Evolutionary conservation across 2,888 invertebrate species (phyloP).

Genomic region (Yponomeuta plumbellus): DNA sequence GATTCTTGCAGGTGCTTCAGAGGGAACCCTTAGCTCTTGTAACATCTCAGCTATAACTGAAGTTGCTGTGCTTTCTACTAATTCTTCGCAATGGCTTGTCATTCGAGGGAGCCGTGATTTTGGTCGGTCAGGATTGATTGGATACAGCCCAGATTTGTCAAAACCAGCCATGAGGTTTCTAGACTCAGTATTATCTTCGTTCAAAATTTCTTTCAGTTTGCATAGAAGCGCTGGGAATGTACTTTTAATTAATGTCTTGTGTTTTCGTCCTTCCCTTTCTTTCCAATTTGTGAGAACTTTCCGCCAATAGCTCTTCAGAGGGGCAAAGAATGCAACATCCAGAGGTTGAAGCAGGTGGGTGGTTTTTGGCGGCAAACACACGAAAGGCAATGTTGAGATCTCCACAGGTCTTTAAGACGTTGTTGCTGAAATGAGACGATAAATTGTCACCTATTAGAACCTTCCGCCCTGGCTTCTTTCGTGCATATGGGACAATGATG

Average conservation of each 20-base stretch:
- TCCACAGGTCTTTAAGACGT: constrained; percentile 35
- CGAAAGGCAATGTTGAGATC: constrained; percentile 39
- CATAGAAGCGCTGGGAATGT: constrained; percentile 20
- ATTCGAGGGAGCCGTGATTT: constrained; percentile 20
- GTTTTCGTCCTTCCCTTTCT: constrained; percentile 14
- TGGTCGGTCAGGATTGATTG: constrained; percentile 21
- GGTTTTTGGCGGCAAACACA: constrained; percentile 37
- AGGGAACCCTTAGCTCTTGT: constrained; percentile 18
- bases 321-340: constrained; percentile 38
- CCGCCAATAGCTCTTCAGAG: constrained; percentile 34
- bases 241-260: constrained; percentile 21
- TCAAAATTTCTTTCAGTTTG: constrained; percentile 18
- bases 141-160: constrained; percentile 20
- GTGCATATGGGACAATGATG: constrained; percentile 27
- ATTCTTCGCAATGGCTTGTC: constrained; percentile 6
- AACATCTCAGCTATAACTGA: constrained; percentile 20
- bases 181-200: constrained; percentile 15
- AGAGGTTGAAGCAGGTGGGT: constrained; percentile 41
- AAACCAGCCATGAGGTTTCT: constrained; percentile 22
- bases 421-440: constrained; percentile 33
- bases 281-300: constrained; percentile 30
- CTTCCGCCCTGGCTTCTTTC: constrained; percentile 33
- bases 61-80: constrained; percentile 15
- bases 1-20: constrained; percentile 10
- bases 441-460: constrained; percentile 47